Percentiles rank a stretch among this genome's conserved stretches.
Evolutionary conservation across 2,113 vertebrate species (phyloP).

Genomic region (Pedionomus torquatus): DNA sequence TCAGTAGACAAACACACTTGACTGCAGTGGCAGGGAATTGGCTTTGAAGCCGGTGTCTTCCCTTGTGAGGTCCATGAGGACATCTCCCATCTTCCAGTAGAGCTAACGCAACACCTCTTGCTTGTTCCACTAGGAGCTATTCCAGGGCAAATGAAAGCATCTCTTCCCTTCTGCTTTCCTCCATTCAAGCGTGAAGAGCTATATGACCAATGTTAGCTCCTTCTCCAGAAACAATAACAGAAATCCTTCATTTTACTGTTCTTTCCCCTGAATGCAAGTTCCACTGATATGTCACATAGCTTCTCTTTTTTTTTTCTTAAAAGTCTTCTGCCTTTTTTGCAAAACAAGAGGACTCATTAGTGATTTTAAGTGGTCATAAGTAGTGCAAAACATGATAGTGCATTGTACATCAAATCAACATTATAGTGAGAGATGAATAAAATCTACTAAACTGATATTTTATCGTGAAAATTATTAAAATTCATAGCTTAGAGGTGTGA

Average conservation of each 20-base stretch:
- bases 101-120: not conserved
- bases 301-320: not conserved
- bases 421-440: constrained; percentile 2
- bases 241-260: not conserved
- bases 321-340: not conserved
- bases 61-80: not conserved
- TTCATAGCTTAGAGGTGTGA: constrained; percentile 68
- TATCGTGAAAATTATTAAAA: constrained; percentile 68
- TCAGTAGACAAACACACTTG: not conserved
- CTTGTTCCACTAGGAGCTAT: not conserved
- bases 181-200: not conserved
- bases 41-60: not conserved
- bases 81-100: not conserved
- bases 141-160: not conserved
- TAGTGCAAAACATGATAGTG: not conserved
- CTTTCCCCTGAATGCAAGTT: not conserved
- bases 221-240: not conserved
- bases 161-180: not conserved
- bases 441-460: constrained; percentile 45
- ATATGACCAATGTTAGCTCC: not conserved
- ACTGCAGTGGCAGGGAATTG: not conserved
- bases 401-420: not conserved
- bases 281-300: not conserved
- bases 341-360: not conserved
- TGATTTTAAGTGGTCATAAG: not conserved